phyloP scores from a whole-genome alignment of 2,797 vertebrate species.

The Anguilla pacifica region DNA sequence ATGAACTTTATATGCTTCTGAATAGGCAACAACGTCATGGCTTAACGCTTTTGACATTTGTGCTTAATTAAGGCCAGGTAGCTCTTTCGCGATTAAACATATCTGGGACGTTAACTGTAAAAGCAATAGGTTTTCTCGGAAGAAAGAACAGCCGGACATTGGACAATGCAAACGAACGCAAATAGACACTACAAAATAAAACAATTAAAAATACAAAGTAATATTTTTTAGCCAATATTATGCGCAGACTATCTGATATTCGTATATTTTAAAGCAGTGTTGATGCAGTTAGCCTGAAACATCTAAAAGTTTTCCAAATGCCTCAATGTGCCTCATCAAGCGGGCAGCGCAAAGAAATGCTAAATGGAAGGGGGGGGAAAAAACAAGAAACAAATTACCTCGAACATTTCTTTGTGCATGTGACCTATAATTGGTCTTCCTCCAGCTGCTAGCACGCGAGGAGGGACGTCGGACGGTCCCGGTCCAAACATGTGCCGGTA shows the following conservation, averaged over 20 bases:
- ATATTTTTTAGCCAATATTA: background rate
- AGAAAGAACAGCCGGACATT: background rate
- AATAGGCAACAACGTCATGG: background rate
- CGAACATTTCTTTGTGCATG: constrained; percentile 83
- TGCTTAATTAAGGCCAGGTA: no score
- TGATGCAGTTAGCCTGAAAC: no score
- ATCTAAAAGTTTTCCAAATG: background rate
- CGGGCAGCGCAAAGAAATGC: background rate
- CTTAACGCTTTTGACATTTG: background rate
- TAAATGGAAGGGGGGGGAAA: background rate
- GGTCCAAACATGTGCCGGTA: constrained; percentile 86
- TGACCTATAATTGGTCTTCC: constrained; percentile 82
- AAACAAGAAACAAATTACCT: constrained; percentile 76
- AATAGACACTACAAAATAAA: background rate
- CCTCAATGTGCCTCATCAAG: background rate
- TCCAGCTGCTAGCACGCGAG: constrained; percentile 73
- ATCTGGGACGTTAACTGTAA: background rate
- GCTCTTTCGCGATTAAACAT: no score
- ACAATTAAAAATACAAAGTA: background rate
- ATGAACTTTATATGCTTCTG: background rate
- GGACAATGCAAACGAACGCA: background rate
- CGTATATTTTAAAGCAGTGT: no score
- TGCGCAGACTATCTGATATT: no score
- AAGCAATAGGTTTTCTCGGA: background rate
- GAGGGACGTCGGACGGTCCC: constrained; percentile 85